Evolutionary conservation across 2,888 invertebrate species (phyloP).

Genomic region (Colostygia pectinataria): DNA sequence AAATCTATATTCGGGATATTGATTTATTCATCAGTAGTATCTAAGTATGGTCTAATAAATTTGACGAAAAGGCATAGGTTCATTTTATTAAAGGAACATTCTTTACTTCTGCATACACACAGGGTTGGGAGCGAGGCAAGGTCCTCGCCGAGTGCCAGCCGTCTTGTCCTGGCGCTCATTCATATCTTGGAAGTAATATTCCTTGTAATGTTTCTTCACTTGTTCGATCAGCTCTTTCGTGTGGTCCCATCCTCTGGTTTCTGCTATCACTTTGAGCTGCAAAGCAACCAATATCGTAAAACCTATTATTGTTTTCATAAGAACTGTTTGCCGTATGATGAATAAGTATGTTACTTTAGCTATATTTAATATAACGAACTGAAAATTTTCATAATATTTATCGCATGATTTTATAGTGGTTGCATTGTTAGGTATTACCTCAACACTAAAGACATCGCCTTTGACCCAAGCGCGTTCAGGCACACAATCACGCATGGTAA

Average conservation of each 20-base stretch:
- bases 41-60: neutral
- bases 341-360: too few species aligned
- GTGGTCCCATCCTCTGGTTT: slow-evolving; percentile 93
- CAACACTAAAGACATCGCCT: slow-evolving; percentile 88
- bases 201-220: slow-evolving; percentile 85
- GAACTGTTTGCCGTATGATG: too few species aligned
- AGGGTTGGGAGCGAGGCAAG: slow-evolving; percentile 73
- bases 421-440: slow-evolving; percentile 45
- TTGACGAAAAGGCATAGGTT: slow-evolving; percentile 5
- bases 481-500: slow-evolving; percentile 95
- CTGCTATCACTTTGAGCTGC: slow-evolving; percentile 92
- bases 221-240: slow-evolving; percentile 73
- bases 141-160: slow-evolving; percentile 54
- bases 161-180: slow-evolving; percentile 47
- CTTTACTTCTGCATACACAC: slow-evolving; percentile 72
- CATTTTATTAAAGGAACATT: neutral
- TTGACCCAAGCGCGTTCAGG: slow-evolving; percentile 97
- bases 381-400: neutral
- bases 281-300: slow-evolving; percentile 31
- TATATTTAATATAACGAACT: too few species aligned
- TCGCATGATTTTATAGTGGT: neutral
- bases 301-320: too few species aligned
- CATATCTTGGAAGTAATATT: slow-evolving; percentile 70
- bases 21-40: neutral
- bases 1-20: slow-evolving; percentile 8